phyloP scores from a whole-genome alignment of 2,888 invertebrate genomes.

The Julus scandinavius region DNA sequence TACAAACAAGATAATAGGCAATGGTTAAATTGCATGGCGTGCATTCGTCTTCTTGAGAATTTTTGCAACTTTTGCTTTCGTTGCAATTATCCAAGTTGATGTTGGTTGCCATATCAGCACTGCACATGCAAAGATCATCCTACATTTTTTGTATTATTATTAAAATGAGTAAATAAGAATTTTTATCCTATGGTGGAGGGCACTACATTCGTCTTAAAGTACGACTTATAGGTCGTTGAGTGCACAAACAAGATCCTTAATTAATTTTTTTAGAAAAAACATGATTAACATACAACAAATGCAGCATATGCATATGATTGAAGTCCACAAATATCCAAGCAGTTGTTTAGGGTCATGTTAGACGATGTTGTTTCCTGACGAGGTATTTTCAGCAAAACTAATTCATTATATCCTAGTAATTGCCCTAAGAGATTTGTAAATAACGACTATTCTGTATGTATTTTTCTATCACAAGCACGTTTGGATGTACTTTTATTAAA shows the following conservation, averaged over 20 bases:
- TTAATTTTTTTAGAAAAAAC: too few relatives aligned
- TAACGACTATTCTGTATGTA: background rate
- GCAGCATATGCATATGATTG: background rate
- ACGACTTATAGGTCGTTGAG: too few relatives aligned
- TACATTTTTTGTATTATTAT: background rate
- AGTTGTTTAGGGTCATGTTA: background rate
- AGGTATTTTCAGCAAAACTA: constrained; percentile 13
- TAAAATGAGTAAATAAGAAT: background rate
- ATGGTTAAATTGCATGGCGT: background rate
- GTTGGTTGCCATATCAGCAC: background rate
- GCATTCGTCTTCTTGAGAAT: background rate
- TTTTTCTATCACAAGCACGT: background rate
- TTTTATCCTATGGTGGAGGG: too few relatives aligned
- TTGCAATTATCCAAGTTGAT: background rate
- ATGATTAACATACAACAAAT: constrained; percentile 8
- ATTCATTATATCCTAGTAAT: constrained; percentile 8
- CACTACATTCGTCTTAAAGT: too few relatives aligned
- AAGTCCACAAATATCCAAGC: constrained; percentile 34
- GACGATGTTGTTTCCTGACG: constrained; percentile 30
- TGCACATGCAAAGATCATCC: background rate
- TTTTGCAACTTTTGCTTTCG: background rate
- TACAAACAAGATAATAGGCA: background rate
- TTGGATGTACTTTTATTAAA: background rate
- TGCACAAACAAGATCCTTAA: too few relatives aligned
- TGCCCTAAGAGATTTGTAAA: background rate